phyloP scores from a whole-genome alignment of 2,797 vertebrate genomes.

The Acipenser transmontanus region DNA sequence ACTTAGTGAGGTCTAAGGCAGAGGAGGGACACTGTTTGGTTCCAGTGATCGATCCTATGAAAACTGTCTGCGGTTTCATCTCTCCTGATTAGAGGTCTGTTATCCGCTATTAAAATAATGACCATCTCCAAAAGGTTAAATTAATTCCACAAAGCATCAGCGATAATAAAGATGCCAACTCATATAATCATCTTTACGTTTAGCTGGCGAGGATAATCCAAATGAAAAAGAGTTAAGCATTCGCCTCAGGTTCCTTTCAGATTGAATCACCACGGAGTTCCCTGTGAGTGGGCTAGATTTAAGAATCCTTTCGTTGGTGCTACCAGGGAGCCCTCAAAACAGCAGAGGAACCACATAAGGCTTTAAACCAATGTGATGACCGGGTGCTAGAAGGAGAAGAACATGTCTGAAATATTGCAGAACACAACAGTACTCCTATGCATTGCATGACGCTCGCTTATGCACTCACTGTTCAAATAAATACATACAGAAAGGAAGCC shows the following conservation, averaged over 20 bases:
- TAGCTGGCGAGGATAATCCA: not conserved
- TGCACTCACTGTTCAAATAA: too few relatives aligned
- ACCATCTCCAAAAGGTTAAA: conserved; percentile 42
- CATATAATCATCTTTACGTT: not conserved
- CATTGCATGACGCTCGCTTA: too few relatives aligned
- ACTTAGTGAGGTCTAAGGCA: conserved; percentile 15
- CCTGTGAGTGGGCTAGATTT: conserved; percentile 20
- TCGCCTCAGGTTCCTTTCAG: conserved; percentile 44
- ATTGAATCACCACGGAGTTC: conserved; percentile 34
- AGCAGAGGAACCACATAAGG: too few relatives aligned
- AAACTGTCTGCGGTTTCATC: conserved; percentile 17
- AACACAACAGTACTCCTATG: too few relatives aligned
- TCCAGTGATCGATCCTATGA: conserved; percentile 5
- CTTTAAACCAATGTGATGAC: too few relatives aligned
- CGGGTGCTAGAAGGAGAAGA: too few relatives aligned
- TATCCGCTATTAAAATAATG: conserved; percentile 24
- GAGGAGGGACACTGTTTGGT: conserved; percentile 10
- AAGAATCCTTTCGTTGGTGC: conserved; percentile 33
- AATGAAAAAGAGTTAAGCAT: not conserved
- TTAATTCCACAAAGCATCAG: not conserved
- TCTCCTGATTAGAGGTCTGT: conserved; percentile 2
- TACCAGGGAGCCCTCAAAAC: not conserved
- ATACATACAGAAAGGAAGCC: too few relatives aligned
- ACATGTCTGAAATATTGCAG: too few relatives aligned
- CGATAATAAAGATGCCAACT: too few relatives aligned